Percentiles rank a stretch among this genome's conserved stretches.
Evolutionary conservation across 2,888 invertebrate genomes (phyloP).

Genomic region (Arctia plantaginis): DNA sequence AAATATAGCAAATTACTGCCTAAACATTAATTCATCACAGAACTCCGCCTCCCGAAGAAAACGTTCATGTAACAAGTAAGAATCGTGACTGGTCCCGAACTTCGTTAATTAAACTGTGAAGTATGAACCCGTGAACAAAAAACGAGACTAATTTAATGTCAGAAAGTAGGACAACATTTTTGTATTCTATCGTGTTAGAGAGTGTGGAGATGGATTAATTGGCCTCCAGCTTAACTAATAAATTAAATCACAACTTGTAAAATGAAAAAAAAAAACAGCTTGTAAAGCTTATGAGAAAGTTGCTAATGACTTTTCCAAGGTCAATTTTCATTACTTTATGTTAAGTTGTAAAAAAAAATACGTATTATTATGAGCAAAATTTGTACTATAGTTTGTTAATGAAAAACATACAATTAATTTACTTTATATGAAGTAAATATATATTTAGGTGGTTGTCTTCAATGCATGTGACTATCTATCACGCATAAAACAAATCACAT

Average conservation of each 20-base stretch:
- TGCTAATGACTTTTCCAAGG: conserved; percentile 49
- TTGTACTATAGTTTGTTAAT: not conserved
- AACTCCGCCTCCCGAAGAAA: conserved; percentile 68
- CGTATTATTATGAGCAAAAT: not conserved
- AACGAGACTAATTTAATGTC: conserved; percentile 42
- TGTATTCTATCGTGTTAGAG: conserved; percentile 24
- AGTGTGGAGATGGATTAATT: conserved; percentile 48
- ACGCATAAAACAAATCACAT: not conserved
- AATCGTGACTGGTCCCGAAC: conserved; percentile 62
- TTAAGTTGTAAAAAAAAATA: not conserved
- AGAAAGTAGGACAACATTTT: conserved; percentile 37
- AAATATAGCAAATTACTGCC: conserved; percentile 73
- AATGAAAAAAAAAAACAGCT: conserved; percentile 27
- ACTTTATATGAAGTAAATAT: too few relatives aligned
- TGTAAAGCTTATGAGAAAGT: conserved; percentile 47
- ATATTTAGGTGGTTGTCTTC: not conserved
- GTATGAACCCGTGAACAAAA: conserved; percentile 44
- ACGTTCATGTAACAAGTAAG: conserved; percentile 56
- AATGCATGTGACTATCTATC: not conserved
- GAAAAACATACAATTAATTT: too few relatives aligned
- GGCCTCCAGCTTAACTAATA: conserved; percentile 35
- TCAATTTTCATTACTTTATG: conserved; percentile 37
- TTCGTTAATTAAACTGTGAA: conserved; percentile 54
- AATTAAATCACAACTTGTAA: conserved; percentile 10
- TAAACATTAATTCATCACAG: conserved; percentile 73